These are phyloP conservation scores for Brachionus paranguensis DNA, from an alignment of 1,140 invertebrate genomes.

Conservation along the genomic window DNA sequence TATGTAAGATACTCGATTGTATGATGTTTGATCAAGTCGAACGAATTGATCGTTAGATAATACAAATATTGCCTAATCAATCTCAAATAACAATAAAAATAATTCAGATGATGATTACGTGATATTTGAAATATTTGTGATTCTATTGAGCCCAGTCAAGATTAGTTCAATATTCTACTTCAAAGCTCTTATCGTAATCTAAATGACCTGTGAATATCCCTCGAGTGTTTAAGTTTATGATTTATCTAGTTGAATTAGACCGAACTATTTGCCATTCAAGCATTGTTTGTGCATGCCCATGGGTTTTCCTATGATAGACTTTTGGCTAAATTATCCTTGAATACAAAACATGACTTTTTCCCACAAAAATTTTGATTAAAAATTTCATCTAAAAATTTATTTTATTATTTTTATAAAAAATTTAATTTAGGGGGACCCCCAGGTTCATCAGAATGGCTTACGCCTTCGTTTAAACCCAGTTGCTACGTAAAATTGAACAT, in stretches of 20 bases:
- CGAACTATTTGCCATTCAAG: not conserved
- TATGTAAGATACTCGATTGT: not conserved
- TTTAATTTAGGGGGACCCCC: not conserved
- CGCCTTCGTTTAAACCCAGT: too few species aligned
- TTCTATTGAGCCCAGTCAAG: not conserved
- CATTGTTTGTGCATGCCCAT: not conserved
- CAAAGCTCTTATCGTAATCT: constrained; percentile 16
- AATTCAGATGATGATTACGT: not conserved
- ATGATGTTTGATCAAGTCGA: constrained; percentile 16
- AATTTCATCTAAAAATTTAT: too few species aligned
- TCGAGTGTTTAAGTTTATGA: not conserved
- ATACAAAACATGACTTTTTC: not conserved
- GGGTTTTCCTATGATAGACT: not conserved
- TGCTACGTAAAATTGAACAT: too few species aligned
- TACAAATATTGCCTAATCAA: constrained; percentile 1
- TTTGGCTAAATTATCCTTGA: not conserved
- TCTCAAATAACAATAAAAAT: not conserved
- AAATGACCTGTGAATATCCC: constrained; percentile 26
- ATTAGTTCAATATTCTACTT: not conserved
- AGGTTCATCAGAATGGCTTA: too few species aligned
- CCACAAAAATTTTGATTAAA: too few species aligned
- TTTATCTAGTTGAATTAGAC: not conserved
- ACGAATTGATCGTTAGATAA: constrained; percentile 19
- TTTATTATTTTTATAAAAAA: not conserved
- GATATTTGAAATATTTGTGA: not conserved